Evolutionary conservation across 35 echinoderm and acorn worm species (phyloP).

Genomic region (Lytechinus variegatus): DNA sequence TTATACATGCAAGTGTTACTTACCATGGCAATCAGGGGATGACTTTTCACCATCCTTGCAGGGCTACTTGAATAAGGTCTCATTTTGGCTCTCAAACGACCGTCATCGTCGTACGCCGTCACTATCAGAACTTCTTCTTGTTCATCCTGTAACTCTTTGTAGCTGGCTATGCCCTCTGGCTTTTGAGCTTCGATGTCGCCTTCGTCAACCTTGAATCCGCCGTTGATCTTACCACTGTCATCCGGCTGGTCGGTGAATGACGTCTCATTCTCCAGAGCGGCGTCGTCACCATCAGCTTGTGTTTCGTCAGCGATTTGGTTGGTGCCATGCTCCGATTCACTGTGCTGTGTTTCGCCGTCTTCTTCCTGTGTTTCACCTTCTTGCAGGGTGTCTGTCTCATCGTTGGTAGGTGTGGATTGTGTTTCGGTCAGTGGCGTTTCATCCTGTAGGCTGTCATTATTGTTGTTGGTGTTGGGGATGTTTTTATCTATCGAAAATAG

Average conservation of each 20-base stretch:
- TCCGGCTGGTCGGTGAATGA: neutral
- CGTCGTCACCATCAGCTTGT: neutral
- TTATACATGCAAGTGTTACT: neutral
- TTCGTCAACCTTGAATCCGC: neutral
- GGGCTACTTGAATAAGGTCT: slow-evolving; percentile 62
- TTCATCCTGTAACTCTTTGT: neutral
- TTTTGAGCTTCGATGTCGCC: neutral
- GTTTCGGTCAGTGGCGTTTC: neutral
- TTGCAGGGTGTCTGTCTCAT: neutral
- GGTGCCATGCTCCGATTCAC: neutral
- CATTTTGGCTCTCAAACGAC: slow-evolving; percentile 50
- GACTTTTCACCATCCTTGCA: slow-evolving; percentile 73
- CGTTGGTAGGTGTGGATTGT: neutral
- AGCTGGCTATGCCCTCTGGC: neutral
- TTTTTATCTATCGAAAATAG: neutral
- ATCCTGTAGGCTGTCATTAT: neutral
- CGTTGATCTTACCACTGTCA: neutral
- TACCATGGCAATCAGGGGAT: slow-evolving; percentile 90
- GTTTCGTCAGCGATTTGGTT: neutral
- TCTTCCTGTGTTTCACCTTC: neutral
- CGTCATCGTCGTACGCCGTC: slow-evolving; percentile 66
- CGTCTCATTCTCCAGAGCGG: neutral
- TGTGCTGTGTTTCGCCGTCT: neutral
- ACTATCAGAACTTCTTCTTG: slow-evolving; percentile 8
- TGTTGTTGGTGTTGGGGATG: neutral